Conservation (phyloP, 2,888 invertebrate species). For the Imbricaverruca yamaguchii region DNA sequence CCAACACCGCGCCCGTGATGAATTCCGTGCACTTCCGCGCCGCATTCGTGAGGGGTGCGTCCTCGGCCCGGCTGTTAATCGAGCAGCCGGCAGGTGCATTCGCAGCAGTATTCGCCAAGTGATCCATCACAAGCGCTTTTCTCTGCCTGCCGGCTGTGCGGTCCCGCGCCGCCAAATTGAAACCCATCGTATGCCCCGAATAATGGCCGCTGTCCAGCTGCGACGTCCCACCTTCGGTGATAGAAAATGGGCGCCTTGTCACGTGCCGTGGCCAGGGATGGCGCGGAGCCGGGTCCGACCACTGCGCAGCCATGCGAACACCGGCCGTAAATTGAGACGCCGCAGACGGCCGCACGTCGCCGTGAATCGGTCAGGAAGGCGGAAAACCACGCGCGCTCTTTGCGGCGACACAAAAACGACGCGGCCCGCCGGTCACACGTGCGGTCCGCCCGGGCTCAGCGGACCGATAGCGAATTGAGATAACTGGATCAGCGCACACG, state of each 20-base stretch:
- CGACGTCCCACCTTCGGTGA: neutral
- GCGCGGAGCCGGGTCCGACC: neutral
- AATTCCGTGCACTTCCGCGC: neutral
- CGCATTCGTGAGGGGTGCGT: neutral
- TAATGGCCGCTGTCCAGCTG: neutral
- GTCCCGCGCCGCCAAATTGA: neutral
- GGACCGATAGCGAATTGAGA: too few relatives aligned
- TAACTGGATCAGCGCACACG: too few relatives aligned
- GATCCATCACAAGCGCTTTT: neutral
- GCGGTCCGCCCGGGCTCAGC: too few relatives aligned
- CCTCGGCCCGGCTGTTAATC: too few relatives aligned
- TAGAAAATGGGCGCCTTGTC: neutral
- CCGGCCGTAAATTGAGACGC: slow-evolving; percentile 3
- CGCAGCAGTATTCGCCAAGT: neutral
- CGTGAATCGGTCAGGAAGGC: neutral
- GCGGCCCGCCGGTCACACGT: neutral
- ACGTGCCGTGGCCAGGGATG: neutral
- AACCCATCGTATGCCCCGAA: neutral
- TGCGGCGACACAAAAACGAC: neutral
- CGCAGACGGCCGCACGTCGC: neutral
- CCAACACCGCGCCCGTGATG: neutral
- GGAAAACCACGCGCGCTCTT: neutral
- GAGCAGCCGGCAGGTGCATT: too few relatives aligned
- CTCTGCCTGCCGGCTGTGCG: neutral
- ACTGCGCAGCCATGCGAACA: neutral